phyloP scores from a whole-genome alignment of 2,888 invertebrate species.

The Lasioglossum leucozonium region DNA sequence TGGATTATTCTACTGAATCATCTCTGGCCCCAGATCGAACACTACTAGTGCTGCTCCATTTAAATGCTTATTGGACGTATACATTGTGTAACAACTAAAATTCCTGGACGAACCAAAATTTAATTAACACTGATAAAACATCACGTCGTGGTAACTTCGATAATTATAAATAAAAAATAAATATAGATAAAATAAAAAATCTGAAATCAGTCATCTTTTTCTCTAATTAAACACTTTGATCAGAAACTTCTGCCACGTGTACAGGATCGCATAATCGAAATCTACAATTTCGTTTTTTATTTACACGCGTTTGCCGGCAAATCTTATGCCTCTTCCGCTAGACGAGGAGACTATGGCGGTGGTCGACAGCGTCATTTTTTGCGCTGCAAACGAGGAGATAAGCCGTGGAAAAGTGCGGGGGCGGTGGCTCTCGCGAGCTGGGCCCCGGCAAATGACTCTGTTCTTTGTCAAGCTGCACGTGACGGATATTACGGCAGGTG shows the following conservation, averaged over 20 bases:
- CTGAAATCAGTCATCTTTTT: neutral
- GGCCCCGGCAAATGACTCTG: constrained; percentile 55
- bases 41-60: neutral
- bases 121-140: neutral
- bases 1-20: neutral
- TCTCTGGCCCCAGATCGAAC: neutral
- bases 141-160: no score
- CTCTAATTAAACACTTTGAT: neutral
- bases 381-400: constrained; percentile 52
- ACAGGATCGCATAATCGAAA: neutral
- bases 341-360: neutral
- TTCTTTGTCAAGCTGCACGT: constrained; percentile 61
- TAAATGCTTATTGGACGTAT: neutral
- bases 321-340: neutral
- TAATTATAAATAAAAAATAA: no score
- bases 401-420: constrained; percentile 33
- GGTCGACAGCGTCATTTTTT: constrained; percentile 24
- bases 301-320: neutral
- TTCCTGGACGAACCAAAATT: neutral
- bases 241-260: neutral
- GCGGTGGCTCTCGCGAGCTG: constrained; percentile 28
- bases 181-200: no score
- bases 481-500: constrained; percentile 69
- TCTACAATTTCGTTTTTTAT: neutral
- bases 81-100: neutral